Base-by-base conservation (phyloP, 2,797 vertebrate genomes). In the Alectoris magna region DNA sequence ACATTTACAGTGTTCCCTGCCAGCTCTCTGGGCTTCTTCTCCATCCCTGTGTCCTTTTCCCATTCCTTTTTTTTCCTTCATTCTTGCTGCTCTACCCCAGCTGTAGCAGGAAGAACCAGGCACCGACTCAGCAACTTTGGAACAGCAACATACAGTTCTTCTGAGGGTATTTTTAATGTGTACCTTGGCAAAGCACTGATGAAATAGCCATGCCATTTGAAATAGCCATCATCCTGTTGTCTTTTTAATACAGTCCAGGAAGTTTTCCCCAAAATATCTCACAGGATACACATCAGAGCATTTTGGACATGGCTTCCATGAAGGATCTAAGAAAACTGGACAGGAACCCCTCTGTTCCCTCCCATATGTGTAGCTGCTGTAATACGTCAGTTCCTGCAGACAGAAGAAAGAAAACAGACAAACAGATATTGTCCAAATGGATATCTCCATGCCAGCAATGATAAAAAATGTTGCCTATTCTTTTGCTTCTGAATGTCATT, bases 401-500 rank as follows among this genome's bases (percentile, higher is more conserved):
- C 21, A 38, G 27, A 78, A 88, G 13, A 84, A 60, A 90, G 21
- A 83, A 27, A 68, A 84, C 88, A 73, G 21, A 56, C 21, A 87
- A 83, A 14, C 11, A 70, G 41, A 60, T 84, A 53, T 13, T 91
- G 29, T 91, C 36, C 62, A 68, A 74, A 68, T 24, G 13, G 31
- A 76, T 73, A 60, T 69, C 23, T 79, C 58, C 39, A 49, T 69
- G 27, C 41, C 72, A 75, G 38, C 34, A 91, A 43, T 85, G 31
- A 87, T 60, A 41, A 91, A 91, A 90, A 89, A 82, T 49, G 23
- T 77, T 92, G 36, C 38, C 63, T 87, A 91, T 85, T 36, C 44
- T 59, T 89, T 56, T 56, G 24, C 14, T 95, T 93, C 58, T 44
- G 53, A 81, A 87, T 91, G 96, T 84, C 58, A 55, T 87, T 94